A percentile compares a stretch with the other conserved stretches of the same genome.
phyloP scores from a whole-genome alignment of 2,797 vertebrate genomes.

The Perodicticus potto region DNA sequence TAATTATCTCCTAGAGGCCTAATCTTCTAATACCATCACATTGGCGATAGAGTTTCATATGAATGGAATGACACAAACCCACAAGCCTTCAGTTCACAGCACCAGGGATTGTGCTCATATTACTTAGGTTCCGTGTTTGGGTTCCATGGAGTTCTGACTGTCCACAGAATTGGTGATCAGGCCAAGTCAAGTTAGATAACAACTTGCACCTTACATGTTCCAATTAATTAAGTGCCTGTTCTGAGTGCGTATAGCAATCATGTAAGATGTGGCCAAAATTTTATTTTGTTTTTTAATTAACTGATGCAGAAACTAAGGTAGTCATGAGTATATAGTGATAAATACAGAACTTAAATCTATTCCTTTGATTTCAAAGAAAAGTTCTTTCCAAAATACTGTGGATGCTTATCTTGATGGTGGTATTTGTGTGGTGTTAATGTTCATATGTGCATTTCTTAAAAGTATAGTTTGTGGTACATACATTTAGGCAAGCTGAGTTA shows the following conservation, averaged over 20 bases:
- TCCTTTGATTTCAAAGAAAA: neutral
- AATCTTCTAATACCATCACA: too few species aligned
- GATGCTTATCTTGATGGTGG: neutral
- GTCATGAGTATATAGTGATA: neutral
- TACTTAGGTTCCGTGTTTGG: neutral
- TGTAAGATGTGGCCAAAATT: neutral
- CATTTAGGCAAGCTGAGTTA: neutral
- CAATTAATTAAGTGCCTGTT: neutral
- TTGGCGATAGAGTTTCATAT: neutral
- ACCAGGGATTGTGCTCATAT: neutral
- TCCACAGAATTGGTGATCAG: neutral
- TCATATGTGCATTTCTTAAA: neutral
- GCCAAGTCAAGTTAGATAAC: neutral
- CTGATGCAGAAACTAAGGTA: neutral
- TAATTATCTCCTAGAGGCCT: neutral
- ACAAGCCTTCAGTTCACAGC: neutral
- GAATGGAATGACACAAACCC: neutral
- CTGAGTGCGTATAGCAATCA: neutral
- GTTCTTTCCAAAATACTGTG: neutral
- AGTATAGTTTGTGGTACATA: neutral
- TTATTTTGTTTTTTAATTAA: neutral
- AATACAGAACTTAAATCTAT: neutral
- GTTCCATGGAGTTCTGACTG: rapidly evolving
- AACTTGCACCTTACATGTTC: neutral
- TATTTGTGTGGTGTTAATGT: neutral